These are phyloP conservation scores for Eumeta japonica DNA, from an alignment of 1,140 invertebrate genomes.

Conservation along the genomic window DNA sequence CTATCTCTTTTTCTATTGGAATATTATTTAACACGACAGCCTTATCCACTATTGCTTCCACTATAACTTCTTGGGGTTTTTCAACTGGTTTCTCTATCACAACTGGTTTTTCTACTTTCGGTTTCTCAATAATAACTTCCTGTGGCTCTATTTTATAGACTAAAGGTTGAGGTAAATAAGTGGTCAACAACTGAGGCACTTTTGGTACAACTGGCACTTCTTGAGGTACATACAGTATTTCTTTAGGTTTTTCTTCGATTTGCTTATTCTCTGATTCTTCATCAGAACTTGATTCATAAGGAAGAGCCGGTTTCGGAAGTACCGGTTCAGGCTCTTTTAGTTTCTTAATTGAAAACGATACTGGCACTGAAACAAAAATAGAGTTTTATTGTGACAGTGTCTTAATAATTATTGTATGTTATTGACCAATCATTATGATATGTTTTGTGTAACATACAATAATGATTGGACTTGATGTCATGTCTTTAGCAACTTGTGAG, in stretches of 20 bases:
- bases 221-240: no score
- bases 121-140: neutral
- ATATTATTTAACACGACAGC: no score
- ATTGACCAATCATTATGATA: neutral
- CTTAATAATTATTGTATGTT: neutral
- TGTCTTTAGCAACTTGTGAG: no score
- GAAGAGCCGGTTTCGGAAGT: conserved; percentile 68
- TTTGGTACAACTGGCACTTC: no score
- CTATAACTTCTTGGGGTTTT: no score
- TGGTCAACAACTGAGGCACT: no score
- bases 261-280: conserved; percentile 51
- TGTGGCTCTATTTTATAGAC: conserved; percentile 39
- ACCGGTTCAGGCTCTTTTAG: conserved; percentile 70
- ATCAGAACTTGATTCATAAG: conserved; percentile 74
- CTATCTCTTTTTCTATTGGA: conserved; percentile 13
- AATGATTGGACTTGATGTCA: neutral
- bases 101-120: conserved; percentile 17
- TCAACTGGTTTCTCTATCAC: no score
- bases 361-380: conserved; percentile 58
- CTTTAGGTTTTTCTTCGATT: neutral
- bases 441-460: neutral
- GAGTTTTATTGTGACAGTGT: no score
- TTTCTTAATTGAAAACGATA: conserved; percentile 81
- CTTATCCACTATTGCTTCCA: no score
- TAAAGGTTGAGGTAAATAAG: no score